phyloP scores from a whole-genome alignment of 2,888 invertebrate genomes.

The Apeira syringaria region DNA sequence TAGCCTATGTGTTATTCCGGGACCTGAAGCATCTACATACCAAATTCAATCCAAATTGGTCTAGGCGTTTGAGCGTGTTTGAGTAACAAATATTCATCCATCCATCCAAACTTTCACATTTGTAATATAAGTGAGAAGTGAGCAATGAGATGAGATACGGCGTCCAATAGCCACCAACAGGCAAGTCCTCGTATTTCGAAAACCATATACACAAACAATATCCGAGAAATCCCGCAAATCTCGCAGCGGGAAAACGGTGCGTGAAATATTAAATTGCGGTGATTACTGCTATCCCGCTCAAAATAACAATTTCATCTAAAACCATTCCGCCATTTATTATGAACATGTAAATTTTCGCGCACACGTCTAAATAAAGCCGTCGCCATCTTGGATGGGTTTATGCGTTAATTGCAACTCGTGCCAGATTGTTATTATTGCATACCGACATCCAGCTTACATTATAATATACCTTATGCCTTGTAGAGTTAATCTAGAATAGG shows the following conservation, averaged over 20 bases:
- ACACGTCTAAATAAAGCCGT: conserved; percentile 54
- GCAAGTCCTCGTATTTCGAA: not conserved
- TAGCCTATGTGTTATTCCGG: no score
- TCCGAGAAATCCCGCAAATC: conserved; percentile 1
- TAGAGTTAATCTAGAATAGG: no score
- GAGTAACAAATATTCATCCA: no score
- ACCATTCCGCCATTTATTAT: conserved; percentile 41
- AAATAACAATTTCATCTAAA: conserved; percentile 22
- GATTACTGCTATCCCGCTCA: conserved; percentile 20
- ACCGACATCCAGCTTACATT: conserved; percentile 21
- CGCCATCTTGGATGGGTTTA: conserved; percentile 55
- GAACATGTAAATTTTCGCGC: conserved; percentile 49
- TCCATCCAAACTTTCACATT: no score
- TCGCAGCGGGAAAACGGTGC: conserved; percentile 3
- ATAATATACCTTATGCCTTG: no score
- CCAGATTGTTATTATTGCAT: conserved; percentile 46
- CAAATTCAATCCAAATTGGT: no score
- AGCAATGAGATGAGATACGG: no score
- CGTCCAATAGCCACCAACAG: not conserved
- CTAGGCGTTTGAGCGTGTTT: no score
- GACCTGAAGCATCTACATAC: no score
- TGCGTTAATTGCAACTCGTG: conserved; percentile 56
- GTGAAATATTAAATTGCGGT: conserved; percentile 4
- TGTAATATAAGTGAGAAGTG: no score
- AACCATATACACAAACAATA: conserved; percentile 5